Evolutionary conservation across 2,888 invertebrate species (phyloP).

Genomic region (Beris chalybata): DNA sequence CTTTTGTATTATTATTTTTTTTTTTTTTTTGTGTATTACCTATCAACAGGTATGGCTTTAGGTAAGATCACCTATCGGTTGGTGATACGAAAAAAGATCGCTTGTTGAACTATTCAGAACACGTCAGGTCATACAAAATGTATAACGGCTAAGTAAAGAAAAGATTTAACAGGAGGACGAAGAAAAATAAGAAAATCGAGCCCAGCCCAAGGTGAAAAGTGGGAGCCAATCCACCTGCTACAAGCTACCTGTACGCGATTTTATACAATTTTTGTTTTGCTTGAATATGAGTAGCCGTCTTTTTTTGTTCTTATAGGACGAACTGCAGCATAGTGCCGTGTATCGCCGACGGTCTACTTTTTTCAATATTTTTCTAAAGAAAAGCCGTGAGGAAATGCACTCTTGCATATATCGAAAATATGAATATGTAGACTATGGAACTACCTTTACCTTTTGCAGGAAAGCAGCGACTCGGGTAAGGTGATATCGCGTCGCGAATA

Average conservation of each 20-base stretch:
- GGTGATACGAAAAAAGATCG: background rate
- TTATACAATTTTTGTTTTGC: background rate
- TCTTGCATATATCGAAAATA: constrained; percentile 11
- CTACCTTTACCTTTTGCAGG: no score
- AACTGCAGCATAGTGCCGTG: no score
- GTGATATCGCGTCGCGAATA: constrained; percentile 4
- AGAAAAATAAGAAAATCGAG: constrained; percentile 3
- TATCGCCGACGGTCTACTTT: no score
- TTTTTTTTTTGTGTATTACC: no score
- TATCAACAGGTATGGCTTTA: no score
- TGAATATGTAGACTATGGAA: background rate
- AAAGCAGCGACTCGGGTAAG: constrained; percentile 6
- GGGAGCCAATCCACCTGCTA: constrained; percentile 16
- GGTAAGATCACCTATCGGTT: background rate
- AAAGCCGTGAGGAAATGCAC: constrained; percentile 15
- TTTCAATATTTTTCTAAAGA: no score
- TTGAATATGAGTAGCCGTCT: background rate
- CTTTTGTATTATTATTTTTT: background rate
- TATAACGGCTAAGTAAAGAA: background rate
- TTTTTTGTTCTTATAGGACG: background rate
- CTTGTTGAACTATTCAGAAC: constrained; percentile 1
- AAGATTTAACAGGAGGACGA: background rate
- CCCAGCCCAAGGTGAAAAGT: no score
- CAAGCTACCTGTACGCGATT: background rate
- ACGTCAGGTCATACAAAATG: background rate